phyloP scores from a whole-genome alignment of 2,797 vertebrate species.

The Anisognathus igniventris region DNA sequence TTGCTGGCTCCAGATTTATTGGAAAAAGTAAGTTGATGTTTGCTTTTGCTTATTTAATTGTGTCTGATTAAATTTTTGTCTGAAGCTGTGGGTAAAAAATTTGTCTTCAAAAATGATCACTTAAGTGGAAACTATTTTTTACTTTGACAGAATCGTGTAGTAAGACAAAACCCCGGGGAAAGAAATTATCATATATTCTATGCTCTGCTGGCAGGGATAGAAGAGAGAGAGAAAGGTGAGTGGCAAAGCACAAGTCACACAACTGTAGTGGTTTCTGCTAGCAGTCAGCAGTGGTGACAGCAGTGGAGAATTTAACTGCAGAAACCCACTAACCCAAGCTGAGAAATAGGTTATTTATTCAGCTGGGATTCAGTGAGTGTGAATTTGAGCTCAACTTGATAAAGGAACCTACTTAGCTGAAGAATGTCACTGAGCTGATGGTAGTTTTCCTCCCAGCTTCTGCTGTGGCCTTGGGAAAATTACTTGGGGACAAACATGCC shows the following conservation, averaged over 20 bases:
- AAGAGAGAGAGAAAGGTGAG: conserved; percentile 85
- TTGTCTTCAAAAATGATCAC: neutral
- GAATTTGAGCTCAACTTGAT: neutral
- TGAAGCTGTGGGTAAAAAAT: neutral
- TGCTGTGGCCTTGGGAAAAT: neutral
- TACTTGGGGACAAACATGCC: neutral
- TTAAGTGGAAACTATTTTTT: conserved; percentile 25
- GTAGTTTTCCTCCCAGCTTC: neutral
- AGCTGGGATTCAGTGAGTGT: neutral
- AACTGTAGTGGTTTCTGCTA: neutral
- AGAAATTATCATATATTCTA: conserved; percentile 99
- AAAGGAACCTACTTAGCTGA: neutral
- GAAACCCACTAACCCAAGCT: neutral
- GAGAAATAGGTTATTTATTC: neutral
- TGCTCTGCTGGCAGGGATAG: conserved; percentile 89
- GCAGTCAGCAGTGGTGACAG: neutral
- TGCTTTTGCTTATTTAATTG: neutral
- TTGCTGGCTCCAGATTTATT: conserved; percentile 85
- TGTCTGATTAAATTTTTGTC: neutral
- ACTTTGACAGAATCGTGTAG: conserved; percentile 89
- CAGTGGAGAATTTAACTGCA: neutral
- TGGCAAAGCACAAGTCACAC: neutral
- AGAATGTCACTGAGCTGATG: neutral
- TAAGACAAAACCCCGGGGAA: conserved; percentile 93
- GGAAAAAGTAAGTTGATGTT: conserved; percentile 84